These are phyloP conservation scores for Orientallactaga sibirica DNA, from an alignment of 2,797 vertebrate genomes.

Conservation along the genomic window DNA sequence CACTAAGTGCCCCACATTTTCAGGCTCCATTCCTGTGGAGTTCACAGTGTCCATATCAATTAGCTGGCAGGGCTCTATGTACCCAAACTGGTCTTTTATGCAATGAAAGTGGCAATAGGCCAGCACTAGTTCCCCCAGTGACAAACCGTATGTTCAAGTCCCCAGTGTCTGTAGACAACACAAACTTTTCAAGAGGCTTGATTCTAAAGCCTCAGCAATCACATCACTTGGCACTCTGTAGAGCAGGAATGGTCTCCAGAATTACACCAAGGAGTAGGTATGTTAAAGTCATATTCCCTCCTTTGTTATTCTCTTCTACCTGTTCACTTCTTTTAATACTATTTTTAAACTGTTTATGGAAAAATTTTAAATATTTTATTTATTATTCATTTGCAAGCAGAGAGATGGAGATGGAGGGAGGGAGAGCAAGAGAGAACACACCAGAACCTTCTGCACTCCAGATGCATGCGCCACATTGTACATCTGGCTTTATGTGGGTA, in stretches of 20 bases:
- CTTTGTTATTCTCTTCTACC: slow-evolving; percentile 10
- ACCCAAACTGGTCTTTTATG: slow-evolving; percentile 78
- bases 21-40: slow-evolving; percentile 75
- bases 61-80: slow-evolving; percentile 75
- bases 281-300: neutral
- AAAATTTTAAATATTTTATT: too few relatives aligned
- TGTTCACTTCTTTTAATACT: neutral
- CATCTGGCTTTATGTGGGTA: too few relatives aligned
- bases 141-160: slow-evolving; percentile 58
- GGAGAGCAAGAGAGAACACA: too few relatives aligned
- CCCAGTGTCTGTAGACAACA: slow-evolving; percentile 65
- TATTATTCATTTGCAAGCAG: too few relatives aligned
- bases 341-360: too few relatives aligned
- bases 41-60: slow-evolving; percentile 81
- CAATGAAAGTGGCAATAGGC: slow-evolving; percentile 68
- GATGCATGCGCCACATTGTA: too few relatives aligned
- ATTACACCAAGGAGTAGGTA: slow-evolving; percentile 31
- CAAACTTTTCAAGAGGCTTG: slow-evolving; percentile 51
- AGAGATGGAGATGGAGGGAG: too few relatives aligned
- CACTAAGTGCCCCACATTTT: slow-evolving; percentile 80
- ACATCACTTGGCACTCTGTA: slow-evolving; percentile 36
- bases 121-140: slow-evolving; percentile 72
- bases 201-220: slow-evolving; percentile 39
- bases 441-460: too few relatives aligned
- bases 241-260: slow-evolving; percentile 5